Percentiles rank a stretch among this genome's conserved stretches.
These are phyloP conservation scores for Drosophila demipolita DNA, from an alignment of 2,888 invertebrate species.

Conservation along the genomic window DNA sequence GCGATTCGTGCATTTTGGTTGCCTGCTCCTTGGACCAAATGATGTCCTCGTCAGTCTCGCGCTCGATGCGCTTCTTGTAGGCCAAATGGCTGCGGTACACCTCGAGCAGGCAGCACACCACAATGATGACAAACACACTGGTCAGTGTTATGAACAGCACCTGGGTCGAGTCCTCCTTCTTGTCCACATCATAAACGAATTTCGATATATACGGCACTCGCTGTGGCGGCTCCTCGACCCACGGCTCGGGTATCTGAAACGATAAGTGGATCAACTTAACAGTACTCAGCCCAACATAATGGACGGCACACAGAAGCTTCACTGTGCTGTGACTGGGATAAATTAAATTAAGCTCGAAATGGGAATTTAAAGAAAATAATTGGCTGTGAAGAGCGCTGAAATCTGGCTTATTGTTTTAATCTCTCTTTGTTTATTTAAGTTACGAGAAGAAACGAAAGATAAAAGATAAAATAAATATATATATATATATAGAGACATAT, in stretches of 20 bases:
- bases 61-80: constrained; percentile 90
- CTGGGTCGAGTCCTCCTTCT: constrained; percentile 92
- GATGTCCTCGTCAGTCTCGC: constrained; percentile 91
- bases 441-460: background rate
- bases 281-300: background rate
- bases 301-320: background rate
- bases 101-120: constrained; percentile 90
- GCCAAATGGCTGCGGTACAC: constrained; percentile 91
- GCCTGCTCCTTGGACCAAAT: constrained; percentile 91
- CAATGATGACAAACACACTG: constrained; percentile 90
- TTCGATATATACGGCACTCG: constrained; percentile 91
- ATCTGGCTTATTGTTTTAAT: background rate
- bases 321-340: background rate
- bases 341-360: background rate
- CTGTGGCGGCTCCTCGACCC: constrained; percentile 94
- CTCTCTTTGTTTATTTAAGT: background rate
- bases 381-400: background rate
- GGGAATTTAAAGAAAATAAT: background rate
- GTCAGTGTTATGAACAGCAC: constrained; percentile 92
- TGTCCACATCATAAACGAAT: constrained; percentile 89
- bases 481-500: no score
- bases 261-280: background rate
- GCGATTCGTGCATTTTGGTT: constrained; percentile 88
- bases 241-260: constrained; percentile 82
- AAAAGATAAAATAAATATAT: no score